A percentile compares a stretch with the other conserved stretches of the same genome.
Evolutionary conservation across 2,113 vertebrate genomes (phyloP).

Genomic region (Pituophis catenifer): DNA sequence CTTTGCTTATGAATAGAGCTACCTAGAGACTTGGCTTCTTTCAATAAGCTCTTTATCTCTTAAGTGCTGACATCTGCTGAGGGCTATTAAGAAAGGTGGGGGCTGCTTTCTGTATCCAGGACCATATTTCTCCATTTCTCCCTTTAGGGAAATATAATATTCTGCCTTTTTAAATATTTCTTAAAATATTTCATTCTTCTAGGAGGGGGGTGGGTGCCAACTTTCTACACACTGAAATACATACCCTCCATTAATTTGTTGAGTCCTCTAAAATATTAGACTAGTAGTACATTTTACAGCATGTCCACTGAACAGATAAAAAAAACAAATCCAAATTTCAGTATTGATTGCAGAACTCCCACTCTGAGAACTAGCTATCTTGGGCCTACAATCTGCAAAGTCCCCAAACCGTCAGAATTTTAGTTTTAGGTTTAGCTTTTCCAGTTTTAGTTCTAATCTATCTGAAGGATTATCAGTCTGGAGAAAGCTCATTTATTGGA

Average conservation of each 20-base stretch:
- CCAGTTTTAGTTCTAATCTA: neutral
- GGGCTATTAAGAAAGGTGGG: no score
- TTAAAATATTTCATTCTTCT: no score
- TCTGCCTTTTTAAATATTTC: no score
- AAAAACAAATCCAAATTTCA: constrained; percentile 18
- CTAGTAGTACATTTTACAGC: neutral
- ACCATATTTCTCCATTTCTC: no score
- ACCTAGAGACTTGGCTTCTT: no score
- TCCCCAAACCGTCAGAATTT: neutral
- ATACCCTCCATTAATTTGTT: neutral
- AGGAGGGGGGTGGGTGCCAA: no score
- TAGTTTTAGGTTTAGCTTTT: neutral
- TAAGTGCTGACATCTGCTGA: no score
- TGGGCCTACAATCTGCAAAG: neutral
- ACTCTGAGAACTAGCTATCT: neutral
- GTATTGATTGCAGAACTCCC: constrained; percentile 10
- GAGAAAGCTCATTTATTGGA: neutral
- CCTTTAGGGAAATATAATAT: no score
- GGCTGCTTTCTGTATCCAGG: no score
- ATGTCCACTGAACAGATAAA: neutral
- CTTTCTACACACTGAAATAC: neutral
- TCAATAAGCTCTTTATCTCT: no score
- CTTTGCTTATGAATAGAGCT: no score
- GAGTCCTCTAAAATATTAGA: neutral
- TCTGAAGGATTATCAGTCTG: neutral